Conservation (phyloP, 2,888 invertebrate species). For the Spicauda simplicius region DNA sequence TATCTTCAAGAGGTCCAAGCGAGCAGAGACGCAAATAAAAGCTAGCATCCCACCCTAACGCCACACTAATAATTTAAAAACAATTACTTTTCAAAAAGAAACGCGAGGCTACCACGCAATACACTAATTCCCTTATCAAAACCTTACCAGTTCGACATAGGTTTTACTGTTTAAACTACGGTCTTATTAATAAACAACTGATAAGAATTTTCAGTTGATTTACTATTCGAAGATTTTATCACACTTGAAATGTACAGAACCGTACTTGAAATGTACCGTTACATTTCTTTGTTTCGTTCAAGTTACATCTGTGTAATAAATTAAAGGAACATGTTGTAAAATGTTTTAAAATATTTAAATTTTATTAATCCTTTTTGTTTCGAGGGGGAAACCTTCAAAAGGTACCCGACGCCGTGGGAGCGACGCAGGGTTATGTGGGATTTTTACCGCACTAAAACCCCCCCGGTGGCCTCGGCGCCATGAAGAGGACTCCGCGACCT, state of each 20-base stretch:
- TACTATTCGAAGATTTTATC: constrained; percentile 14
- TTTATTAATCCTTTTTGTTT: too few species aligned
- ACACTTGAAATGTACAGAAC: not conserved
- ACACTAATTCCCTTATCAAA: constrained; percentile 22
- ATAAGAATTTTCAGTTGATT: constrained; percentile 24
- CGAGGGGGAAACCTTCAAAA: too few species aligned
- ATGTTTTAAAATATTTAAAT: too few species aligned
- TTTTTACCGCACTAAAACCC: too few species aligned
- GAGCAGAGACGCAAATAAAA: too few species aligned
- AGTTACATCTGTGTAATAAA: not conserved
- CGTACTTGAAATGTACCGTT: not conserved
- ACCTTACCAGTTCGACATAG: constrained; percentile 22
- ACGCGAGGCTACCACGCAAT: constrained; percentile 11
- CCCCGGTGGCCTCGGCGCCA: too few species aligned
- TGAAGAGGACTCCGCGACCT: too few species aligned
- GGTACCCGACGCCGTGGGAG: too few species aligned
- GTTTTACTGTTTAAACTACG: constrained; percentile 20
- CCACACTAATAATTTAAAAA: not conserved
- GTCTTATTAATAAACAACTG: constrained; percentile 31
- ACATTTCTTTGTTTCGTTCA: not conserved
- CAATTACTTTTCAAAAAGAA: not conserved
- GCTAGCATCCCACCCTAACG: not conserved
- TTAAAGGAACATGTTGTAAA: too few species aligned
- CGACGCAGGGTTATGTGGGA: too few species aligned
- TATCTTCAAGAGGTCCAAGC: too few species aligned